A percentile compares a stretch with the other conserved stretches of the same genome.
phyloP scores from a whole-genome alignment of 2,797 vertebrate genomes.

The Microcaecilia unicolor region DNA sequence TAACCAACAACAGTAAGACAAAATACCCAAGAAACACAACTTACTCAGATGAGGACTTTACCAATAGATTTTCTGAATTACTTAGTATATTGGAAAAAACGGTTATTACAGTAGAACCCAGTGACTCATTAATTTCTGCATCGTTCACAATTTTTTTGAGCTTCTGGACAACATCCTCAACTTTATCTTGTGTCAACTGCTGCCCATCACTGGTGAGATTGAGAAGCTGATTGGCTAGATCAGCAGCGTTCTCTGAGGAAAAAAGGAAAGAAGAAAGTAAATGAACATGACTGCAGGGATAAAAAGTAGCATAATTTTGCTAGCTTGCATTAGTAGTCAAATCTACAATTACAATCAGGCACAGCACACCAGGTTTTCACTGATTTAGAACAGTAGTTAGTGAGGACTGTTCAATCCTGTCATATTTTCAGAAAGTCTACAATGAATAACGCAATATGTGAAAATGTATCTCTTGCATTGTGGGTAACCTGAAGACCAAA shows the following conservation, averaged over 20 bases:
- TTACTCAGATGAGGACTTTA: slow-evolving; percentile 73
- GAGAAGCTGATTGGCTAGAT: slow-evolving; percentile 74
- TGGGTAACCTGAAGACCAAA: no score
- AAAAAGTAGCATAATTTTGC: no score
- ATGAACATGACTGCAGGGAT: no score
- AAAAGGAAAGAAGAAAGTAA: slow-evolving; percentile 5
- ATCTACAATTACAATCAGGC: no score
- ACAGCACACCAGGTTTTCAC: no score
- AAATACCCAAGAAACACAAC: slow-evolving; percentile 6
- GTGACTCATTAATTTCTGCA: slow-evolving; percentile 69
- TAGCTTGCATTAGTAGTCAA: no score
- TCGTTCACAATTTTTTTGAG: slow-evolving; percentile 80
- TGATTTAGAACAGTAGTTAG: no score
- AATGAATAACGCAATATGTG: no score
- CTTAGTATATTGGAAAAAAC: slow-evolving; percentile 92
- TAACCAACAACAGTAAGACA: neutral
- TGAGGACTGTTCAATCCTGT: no score
- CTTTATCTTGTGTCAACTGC: slow-evolving; percentile 70
- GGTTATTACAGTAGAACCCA: slow-evolving; percentile 76
- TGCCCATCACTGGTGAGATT: slow-evolving; percentile 66
- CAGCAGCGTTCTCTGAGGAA: slow-evolving; percentile 68
- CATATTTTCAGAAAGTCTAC: no score
- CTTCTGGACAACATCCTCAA: slow-evolving; percentile 74
- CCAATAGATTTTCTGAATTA: slow-evolving; percentile 62
- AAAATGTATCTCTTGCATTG: no score